Conservation (phyloP, 2,113 vertebrate species). For the Platysternon megacephalum region DNA sequence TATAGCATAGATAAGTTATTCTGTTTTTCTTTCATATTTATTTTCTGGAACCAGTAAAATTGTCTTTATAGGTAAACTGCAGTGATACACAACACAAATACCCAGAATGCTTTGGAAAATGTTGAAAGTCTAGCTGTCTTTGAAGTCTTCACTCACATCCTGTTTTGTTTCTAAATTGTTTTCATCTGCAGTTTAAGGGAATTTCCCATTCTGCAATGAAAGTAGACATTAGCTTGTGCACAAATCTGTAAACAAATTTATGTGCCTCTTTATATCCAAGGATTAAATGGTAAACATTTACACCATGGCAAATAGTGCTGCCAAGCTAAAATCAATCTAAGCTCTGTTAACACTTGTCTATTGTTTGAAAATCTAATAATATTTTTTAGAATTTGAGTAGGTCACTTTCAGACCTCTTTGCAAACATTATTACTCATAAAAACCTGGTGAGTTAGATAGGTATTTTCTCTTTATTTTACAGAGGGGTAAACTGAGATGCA, state of each 20-base stretch:
- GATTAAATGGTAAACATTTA: not conserved
- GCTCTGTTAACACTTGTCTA: not conserved
- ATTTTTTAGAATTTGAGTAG: not conserved
- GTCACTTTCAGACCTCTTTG: not conserved
- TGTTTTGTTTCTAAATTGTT: not conserved
- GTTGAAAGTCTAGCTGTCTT: not conserved
- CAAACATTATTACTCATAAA: not conserved
- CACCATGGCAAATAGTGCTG: not conserved
- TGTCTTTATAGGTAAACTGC: not conserved
- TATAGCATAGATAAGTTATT: not conserved
- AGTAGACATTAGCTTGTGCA: not conserved
- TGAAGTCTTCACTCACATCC: slow-evolving; percentile 15
- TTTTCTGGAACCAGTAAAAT: not conserved
- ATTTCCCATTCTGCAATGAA: not conserved
- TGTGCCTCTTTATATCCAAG: not conserved
- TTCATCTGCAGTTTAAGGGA: not conserved
- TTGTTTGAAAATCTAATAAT: not conserved
- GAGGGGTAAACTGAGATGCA: not conserved
- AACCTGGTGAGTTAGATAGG: too few relatives aligned
- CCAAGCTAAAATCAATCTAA: not conserved
- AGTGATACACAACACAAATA: not conserved
- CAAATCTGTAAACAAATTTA: rapidly evolving
- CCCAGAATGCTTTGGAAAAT: not conserved
- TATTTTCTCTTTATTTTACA: not conserved
- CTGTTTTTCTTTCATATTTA: too few relatives aligned